Evolutionary conservation across 2,797 vertebrate species (phyloP).

Genomic region (Clamator glandarius): DNA sequence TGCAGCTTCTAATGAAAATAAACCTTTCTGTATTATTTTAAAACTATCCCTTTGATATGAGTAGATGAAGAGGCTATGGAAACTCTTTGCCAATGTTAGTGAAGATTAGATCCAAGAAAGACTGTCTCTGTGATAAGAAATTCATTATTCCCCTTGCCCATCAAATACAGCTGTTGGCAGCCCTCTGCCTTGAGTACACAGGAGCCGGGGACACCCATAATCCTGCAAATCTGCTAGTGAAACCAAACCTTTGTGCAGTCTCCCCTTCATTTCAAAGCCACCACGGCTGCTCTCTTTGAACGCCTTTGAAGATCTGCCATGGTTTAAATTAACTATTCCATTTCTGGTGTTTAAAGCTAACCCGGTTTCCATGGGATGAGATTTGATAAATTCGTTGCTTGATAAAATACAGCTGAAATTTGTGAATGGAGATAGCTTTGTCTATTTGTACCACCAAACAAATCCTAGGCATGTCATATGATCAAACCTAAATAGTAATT

Average conservation of each 20-base stretch:
- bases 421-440: not conserved
- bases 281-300: not conserved
- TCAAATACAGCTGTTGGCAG: not conserved
- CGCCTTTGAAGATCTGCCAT: not conserved
- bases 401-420: not conserved
- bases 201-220: not conserved
- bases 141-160: slow-evolving; percentile 41
- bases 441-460: not conserved
- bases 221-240: not conserved
- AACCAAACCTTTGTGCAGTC: not conserved
- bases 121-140: not conserved
- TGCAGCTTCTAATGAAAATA: not conserved
- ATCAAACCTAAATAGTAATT: not conserved
- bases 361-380: not conserved
- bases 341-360: not conserved
- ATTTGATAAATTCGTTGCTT: too few species aligned
- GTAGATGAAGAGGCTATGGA: slow-evolving; percentile 25
- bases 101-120: slow-evolving; percentile 28
- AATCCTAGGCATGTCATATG: not conserved
- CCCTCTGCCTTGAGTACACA: not conserved
- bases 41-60: not conserved
- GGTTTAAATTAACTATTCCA: not conserved
- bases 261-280: not conserved
- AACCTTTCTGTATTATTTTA: slow-evolving; percentile 27
- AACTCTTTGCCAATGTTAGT: slow-evolving; percentile 9